Evolutionary conservation across 2,113 vertebrate species (phyloP).

Genomic region (Patagioenas fasciata): DNA sequence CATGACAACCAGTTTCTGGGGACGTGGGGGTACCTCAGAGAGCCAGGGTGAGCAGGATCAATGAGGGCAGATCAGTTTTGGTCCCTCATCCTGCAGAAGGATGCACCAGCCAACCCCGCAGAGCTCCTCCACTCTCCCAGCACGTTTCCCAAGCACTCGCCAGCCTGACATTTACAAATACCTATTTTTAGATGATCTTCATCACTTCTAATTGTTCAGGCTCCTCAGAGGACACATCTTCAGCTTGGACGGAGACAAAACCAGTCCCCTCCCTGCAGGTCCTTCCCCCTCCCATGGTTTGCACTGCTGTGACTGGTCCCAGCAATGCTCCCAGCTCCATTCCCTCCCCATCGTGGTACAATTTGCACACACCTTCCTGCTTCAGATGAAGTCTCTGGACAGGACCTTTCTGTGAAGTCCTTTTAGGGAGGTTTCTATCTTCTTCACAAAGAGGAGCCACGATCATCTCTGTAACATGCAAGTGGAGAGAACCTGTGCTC

Average conservation of each 20-base stretch:
- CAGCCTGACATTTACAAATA: slow-evolving; percentile 6
- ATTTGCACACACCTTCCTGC: neutral
- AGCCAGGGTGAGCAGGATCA: neutral
- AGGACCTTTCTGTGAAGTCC: neutral
- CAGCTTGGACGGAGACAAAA: neutral
- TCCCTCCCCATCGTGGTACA: neutral
- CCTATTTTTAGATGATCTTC: slow-evolving; percentile 19
- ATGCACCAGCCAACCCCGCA: fast-evolving
- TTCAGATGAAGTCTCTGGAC: neutral
- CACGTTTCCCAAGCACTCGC: neutral
- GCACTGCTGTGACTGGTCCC: neutral
- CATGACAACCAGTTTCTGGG: no score
- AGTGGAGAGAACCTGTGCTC: neutral
- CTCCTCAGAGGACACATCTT: neutral
- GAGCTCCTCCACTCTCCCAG: neutral
- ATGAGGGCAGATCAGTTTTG: fast-evolving
- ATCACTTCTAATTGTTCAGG: neutral
- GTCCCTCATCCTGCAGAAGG: neutral
- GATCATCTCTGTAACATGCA: neutral
- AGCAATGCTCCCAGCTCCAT: neutral
- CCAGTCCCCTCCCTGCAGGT: neutral
- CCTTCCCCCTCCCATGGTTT: neutral
- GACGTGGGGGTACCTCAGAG: neutral
- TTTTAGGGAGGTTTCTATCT: neutral
- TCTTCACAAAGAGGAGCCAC: neutral